Conservation (phyloP, 2,888 invertebrate species). For the Thymelicus lineola region DNA sequence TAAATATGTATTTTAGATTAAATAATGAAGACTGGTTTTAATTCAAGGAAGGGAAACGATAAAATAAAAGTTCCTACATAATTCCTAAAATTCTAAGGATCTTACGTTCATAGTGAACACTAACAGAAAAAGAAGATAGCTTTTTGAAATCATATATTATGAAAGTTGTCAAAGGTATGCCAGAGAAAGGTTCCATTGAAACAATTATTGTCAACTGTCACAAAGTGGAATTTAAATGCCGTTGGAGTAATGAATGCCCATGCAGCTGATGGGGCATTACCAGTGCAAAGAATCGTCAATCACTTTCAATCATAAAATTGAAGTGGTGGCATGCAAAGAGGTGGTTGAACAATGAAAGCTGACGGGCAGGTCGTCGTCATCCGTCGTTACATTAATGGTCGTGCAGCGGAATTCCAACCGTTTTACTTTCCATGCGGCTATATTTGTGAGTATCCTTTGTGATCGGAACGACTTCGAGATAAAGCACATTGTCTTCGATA, state of each 20-base stretch:
- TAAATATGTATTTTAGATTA: no score
- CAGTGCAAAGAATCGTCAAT: conserved; percentile 51
- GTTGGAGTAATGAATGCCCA: conserved; percentile 21
- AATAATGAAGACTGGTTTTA: no score
- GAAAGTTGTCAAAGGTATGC: conserved; percentile 5
- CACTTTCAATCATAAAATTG: conserved; percentile 58
- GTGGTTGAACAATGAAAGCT: conserved; percentile 72
- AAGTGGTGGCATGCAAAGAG: conserved; percentile 64
- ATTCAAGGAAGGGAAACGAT: no score
- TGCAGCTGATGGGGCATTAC: conserved; percentile 30
- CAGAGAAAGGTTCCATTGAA: conserved; percentile 15
- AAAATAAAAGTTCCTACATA: no score
- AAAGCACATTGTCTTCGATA: conserved; percentile 33
- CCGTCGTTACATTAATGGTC: conserved; percentile 64
- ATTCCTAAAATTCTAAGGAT: no score
- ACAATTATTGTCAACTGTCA: conserved; percentile 26
- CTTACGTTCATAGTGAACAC: no score
- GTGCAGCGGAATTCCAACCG: conserved; percentile 61
- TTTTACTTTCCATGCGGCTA: conserved; percentile 69
- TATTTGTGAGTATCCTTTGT: conserved; percentile 50
- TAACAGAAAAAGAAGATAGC: not conserved
- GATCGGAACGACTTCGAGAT: conserved; percentile 40
- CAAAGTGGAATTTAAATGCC: conserved; percentile 25
- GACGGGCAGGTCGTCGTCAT: conserved; percentile 64
- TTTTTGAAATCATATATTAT: not conserved